Evolutionary conservation across 1,140 invertebrate species (phyloP), one percentile per base, ranked within the genome.

Genomic region (Drosophila baimaii): DNA sequence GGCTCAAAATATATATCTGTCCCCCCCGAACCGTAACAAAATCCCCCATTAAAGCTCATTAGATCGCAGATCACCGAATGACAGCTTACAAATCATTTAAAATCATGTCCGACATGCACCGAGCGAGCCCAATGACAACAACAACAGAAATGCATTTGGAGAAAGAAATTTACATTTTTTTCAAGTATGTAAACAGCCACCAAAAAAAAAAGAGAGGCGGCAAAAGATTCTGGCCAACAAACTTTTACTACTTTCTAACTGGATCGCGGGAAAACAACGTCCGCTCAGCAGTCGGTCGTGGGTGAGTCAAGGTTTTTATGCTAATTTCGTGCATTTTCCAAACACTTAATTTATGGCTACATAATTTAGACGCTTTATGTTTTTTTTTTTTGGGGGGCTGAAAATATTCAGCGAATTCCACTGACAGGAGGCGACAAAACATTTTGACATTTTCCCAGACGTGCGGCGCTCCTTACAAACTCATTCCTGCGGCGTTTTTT

Each of bases 141-240:
- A 52, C 84, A 84, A 81, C 69, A 89, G 64, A 89, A 89, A 89
- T 81, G 84, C 84, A 89, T 89, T 89, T 89, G 41, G 43, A n/a
- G n/a, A n/a, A n/a, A n/a, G n/a, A 70, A 84, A 89, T 89, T 89
- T 56, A 89, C 77, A 89, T 89, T 75, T 86, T 62, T 27, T 81
- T 75, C 75, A 71, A 79, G 54, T 62, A n/a, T 62, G 17, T 23
- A n/a, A 7, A 21, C 5, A 9, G 23, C 6, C 12, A 6, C 56
- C 13, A n/a, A n/a, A n/a, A n/a, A n/a, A n/a, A n/a, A n/a, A n/a
- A n/a, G n/a, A n/a, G n/a, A n/a, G n/a, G n/a, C 10, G 5, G 41
- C 51, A 17, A 51, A 59, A 51, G 55, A 63, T 63, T 74, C 72
- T 59, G 66, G 51, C 69, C 77, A 80, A 52, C 57, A 69, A 84